phyloP scores from a whole-genome alignment of 2,888 invertebrate species.

The Leptopilina syphax region DNA sequence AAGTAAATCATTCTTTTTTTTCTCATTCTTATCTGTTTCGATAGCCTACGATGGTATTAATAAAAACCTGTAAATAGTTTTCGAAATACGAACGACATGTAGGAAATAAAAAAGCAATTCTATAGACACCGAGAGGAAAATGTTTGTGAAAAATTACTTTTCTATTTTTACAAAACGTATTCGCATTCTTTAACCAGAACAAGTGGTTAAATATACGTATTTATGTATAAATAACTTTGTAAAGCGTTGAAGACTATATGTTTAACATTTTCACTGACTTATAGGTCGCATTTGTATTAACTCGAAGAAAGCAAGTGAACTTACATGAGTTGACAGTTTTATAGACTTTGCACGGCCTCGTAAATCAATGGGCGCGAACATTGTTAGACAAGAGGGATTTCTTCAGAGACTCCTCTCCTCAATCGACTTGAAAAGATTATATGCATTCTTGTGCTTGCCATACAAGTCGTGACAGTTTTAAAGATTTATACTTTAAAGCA shows the following conservation, averaged over 20 bases:
- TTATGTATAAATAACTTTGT: background rate
- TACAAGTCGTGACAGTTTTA: too few species aligned
- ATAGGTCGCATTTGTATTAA: background rate
- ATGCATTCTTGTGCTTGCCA: too few species aligned
- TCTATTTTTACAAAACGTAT: too few species aligned
- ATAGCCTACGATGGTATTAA: too few species aligned
- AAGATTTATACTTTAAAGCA: too few species aligned
- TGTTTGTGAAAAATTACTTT: too few species aligned
- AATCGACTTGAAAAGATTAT: constrained; percentile 4
- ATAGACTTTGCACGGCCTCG: constrained; percentile 27
- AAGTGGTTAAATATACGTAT: background rate
- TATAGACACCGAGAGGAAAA: too few species aligned
- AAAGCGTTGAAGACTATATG: constrained; percentile 5
- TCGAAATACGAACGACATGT: too few species aligned
- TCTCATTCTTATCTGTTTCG: too few species aligned
- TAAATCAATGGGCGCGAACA: constrained; percentile 23
- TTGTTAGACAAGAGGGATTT: constrained; percentile 19
- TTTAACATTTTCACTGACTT: constrained; percentile 12
- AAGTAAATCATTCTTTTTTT: too few species aligned
- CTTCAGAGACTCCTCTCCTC: background rate
- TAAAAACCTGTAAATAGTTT: too few species aligned
- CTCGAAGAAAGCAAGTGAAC: background rate
- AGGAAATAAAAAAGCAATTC: too few species aligned
- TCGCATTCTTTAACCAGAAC: background rate
- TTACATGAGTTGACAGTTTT: constrained; percentile 33